Base-by-base conservation (phyloP, 2,113 vertebrate species). In the Malurus melanocephalus region DNA sequence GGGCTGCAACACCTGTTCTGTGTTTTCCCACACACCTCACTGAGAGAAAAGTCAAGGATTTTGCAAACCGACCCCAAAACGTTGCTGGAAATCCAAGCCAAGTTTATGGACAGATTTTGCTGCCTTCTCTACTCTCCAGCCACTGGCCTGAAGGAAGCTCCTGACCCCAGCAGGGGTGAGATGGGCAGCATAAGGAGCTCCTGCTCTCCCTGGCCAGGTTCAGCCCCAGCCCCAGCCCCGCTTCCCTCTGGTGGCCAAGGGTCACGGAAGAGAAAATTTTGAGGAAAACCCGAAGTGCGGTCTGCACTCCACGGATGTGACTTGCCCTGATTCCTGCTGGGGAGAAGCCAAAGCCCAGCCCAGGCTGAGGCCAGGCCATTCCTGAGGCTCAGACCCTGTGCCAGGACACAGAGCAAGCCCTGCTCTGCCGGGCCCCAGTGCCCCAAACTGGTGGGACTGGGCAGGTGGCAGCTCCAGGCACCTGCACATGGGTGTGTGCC, bases 211-310 rank as follows among this genome's bases (percentile, higher is more conserved):
- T 30, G 73, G 26, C 6, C 48, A 35, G 24, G 12, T 30, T 52
- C 28, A 48, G 12, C 32, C 75, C 35, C 57, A 71, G 35, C 52
- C 48, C n/a, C 27, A 16, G 35, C 52, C 48, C n/a, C 27, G 14
- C 26, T 28, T 17, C n/a, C 12, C 33, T 72, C 74, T 53, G 27
- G 62, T 27, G 49, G 40, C 21, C 27, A 43, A 9, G 0, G 1
- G 0, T 11, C 28, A n/a, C 0, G 11, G 49, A 53, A 59, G 78
- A 35, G 7, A 30, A 59, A 11, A 4, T 16, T 30, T 9, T 30
- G 55, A 77, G 49, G 45, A 16, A 45, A 64, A 10, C 7, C 2
- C 27, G 1, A 17, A 23, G 33, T 6, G 35, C 64, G 16, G 21
- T 27, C 27, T 76, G 73, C 20, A 15, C 33, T 38, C 27, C 16